phyloP scores from a whole-genome alignment of 2,797 vertebrate genomes.

The Lemur catta region DNA sequence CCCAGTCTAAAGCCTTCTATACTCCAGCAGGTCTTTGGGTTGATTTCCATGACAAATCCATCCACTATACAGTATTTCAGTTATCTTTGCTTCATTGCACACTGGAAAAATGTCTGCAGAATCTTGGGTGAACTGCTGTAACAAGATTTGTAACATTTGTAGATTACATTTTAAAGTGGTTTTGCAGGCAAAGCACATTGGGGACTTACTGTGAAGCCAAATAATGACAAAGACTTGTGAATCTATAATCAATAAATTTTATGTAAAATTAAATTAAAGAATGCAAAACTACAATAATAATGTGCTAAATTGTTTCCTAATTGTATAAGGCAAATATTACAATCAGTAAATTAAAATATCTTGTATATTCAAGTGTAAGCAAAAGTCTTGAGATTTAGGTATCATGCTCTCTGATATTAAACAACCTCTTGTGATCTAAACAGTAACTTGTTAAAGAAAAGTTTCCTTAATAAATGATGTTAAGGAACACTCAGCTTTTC shows the following conservation, averaged over 20 bases:
- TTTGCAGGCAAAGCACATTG: not conserved
- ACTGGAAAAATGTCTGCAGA: conserved; percentile 37
- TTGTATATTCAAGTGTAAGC: not conserved
- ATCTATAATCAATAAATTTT: conserved; percentile 18
- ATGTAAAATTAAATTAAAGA: conserved; percentile 9
- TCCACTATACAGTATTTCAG: not conserved
- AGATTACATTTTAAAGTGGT: not conserved
- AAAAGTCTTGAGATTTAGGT: not conserved
- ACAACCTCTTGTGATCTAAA: not conserved
- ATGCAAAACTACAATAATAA: conserved; percentile 15
- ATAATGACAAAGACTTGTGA: conserved; percentile 10
- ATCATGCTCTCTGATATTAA: not conserved
- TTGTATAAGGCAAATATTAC: not conserved
- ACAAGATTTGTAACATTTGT: conserved; percentile 14
- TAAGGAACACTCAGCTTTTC: not conserved
- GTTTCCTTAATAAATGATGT: not conserved
- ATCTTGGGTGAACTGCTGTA: not conserved
- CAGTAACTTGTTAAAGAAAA: conserved; percentile 29
- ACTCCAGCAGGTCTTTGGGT: not conserved
- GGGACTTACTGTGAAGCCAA: not conserved
- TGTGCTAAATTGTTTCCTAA: not conserved
- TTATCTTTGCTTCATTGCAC: not conserved
- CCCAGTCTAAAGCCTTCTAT: not conserved
- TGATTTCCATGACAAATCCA: conserved; percentile 16
- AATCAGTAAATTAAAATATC: not conserved